Conservation (phyloP, 1,140 invertebrate genomes). For the Rhagoletis zephyria region DNA sequence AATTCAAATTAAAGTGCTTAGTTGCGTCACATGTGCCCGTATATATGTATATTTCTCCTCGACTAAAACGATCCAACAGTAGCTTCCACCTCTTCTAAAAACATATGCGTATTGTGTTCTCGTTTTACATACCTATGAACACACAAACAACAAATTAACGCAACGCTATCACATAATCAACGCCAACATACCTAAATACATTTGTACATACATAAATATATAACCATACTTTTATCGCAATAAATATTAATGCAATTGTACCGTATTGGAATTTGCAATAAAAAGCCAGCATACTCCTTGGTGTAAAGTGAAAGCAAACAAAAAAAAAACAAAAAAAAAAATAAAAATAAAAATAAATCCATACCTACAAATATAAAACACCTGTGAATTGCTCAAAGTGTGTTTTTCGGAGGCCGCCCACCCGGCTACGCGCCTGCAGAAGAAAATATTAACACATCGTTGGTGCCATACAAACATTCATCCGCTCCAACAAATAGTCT, state of each 20-base stretch:
- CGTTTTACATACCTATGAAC: neutral
- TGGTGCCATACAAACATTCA: neutral
- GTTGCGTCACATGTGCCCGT: neutral
- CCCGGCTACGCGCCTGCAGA: neutral
- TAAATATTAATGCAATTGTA: constrained; percentile 3
- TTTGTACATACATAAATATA: neutral
- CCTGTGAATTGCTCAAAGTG: constrained; percentile 31
- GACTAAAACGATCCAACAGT: constrained; percentile 28
- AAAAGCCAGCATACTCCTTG: too few relatives aligned
- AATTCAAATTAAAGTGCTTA: neutral
- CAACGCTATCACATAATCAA: constrained; percentile 3
- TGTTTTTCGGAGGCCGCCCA: neutral
- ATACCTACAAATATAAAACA: neutral
- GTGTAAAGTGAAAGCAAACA: neutral
- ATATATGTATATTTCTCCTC: neutral
- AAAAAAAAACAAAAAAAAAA: neutral
- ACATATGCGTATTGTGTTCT: constrained; percentile 8
- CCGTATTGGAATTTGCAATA: neutral
- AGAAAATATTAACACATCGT: neutral
- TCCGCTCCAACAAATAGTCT: too few relatives aligned
- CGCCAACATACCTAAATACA: neutral
- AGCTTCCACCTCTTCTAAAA: constrained; percentile 30
- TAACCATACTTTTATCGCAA: neutral
- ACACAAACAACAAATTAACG: neutral
- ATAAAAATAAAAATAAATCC: neutral